Evolutionary conservation across 2,113 vertebrate genomes (phyloP), one percentile per base, ranked within the genome.

Genomic region (pig (Sus scrofa)): DNA sequence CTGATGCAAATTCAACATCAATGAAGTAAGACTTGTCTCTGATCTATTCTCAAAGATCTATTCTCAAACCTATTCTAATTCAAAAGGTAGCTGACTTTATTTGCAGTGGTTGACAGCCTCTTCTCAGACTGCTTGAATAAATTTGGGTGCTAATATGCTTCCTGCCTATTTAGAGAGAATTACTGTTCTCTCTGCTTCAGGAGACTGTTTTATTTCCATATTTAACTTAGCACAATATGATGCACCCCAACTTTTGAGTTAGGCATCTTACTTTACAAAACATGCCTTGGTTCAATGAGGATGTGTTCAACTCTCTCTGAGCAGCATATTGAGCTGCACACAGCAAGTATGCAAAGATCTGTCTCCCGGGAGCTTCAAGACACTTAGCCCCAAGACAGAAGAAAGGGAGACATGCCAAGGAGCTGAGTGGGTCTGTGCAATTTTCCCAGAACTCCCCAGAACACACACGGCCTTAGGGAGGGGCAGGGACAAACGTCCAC

Each of bases 121-220:
- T 82, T 95, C 87, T 95, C 83, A 87, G 63, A 82, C 60, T 89
- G 63, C 87, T 73, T 81, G 88, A 97, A 96, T 96, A 96, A 93
- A 97, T 97, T 84, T 97, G 44, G n/a, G 68, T 94, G 79, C 96
- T 96, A 96, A 97, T 93, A 91, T 90, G 56, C 83, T 96, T 96
- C 92, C 67, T 93, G 63, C 92, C 97, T 96, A 50, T 89, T 97
- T 97, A 91, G 44, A 85, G 91, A 97, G 88, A 97, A 96, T 94
- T 93, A 89, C 92, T 92, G 44, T 89, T 75, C 82, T 89, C 0
- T 79, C 52, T 91, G 75, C 89, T 54, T 79, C 56, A 20, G 54
- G 70, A 98, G 91, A 81, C 58, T 44, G 2, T 90, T 94, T 95
- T 88, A 91, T 92, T 96, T 96, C 74, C 74, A 96, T 68, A 87